Percentiles rank a stretch among this genome's conserved stretches.
Evolutionary conservation across 2,888 invertebrate genomes (phyloP).

Genomic region (Sthenelais limicola): DNA sequence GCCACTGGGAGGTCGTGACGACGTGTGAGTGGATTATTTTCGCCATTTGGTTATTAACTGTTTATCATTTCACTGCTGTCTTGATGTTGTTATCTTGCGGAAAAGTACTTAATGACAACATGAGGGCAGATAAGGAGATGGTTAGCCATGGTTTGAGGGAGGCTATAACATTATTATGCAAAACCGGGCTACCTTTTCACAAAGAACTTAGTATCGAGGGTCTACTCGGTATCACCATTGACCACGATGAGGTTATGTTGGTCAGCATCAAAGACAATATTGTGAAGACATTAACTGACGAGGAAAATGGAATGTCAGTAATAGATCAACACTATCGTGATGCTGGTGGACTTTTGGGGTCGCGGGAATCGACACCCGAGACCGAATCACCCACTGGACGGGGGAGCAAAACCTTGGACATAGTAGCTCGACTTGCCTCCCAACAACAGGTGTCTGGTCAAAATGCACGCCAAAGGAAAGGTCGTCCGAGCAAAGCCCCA

Average conservation of each 20-base stretch:
- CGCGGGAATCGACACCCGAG: constrained; percentile 26
- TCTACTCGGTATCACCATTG: constrained; percentile 36
- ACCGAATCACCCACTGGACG: background rate
- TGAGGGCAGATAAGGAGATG: constrained; percentile 32
- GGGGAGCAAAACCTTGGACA: constrained; percentile 23
- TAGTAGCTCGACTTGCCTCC: constrained; percentile 3
- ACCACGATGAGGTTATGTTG: constrained; percentile 33
- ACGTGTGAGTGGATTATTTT: no score
- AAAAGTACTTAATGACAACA: background rate
- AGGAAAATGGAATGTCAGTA: constrained; percentile 18
- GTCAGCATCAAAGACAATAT: constrained; percentile 38
- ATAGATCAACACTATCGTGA: constrained; percentile 30
- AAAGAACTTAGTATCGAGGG: constrained; percentile 38
- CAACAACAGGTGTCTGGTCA: background rate
- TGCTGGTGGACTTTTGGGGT: constrained; percentile 11
- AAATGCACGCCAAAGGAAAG: constrained; percentile 23
- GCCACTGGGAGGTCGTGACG: no score
- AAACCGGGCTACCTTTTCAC: constrained; percentile 21
- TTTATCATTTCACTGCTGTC: constrained; percentile 2
- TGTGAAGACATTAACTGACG: constrained; percentile 26
- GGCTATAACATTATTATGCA: constrained; percentile 34
- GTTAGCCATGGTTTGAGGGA: constrained; percentile 28
- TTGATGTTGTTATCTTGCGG: constrained; percentile 30
- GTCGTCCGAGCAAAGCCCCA: constrained; percentile 10
- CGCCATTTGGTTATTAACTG: no score